These are phyloP conservation scores for Buphagus erythrorhynchus DNA, from an alignment of 2,797 vertebrate genomes.

Conservation along the genomic window DNA sequence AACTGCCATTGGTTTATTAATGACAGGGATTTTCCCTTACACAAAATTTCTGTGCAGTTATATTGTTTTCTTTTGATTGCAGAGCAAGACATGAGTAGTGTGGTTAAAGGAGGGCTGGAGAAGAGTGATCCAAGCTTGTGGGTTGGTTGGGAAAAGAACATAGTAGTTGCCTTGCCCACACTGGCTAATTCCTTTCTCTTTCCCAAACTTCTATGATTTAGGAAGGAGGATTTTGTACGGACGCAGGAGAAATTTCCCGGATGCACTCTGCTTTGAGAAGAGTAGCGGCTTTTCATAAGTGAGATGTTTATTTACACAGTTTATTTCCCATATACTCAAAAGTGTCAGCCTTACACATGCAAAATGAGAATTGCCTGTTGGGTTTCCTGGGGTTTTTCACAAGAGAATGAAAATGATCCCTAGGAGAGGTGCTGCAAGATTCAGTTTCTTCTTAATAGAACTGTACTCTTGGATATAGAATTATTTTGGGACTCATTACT, in stretches of 20 bases:
- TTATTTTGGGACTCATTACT: background rate
- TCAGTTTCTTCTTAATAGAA: background rate
- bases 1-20: background rate
- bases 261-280: slow-evolving; percentile 81
- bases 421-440: background rate
- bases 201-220: slow-evolving; percentile 24
- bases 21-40: background rate
- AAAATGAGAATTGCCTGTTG: background rate
- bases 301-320: slow-evolving; percentile 63
- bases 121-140: background rate
- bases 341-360: background rate
- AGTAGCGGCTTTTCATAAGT: slow-evolving; percentile 89
- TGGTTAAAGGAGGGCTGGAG: background rate
- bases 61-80: background rate
- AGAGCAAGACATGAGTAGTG: background rate
- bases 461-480: background rate
- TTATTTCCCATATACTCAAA: background rate
- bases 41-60: background rate
- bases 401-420: background rate
- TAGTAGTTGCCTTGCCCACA: background rate
- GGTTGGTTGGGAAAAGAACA: background rate
- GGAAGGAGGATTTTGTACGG: slow-evolving; percentile 75
- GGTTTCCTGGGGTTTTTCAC: background rate
- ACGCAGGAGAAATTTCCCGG: slow-evolving; percentile 64
- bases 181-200: slow-evolving; percentile 30